Evolutionary conservation across 2,113 vertebrate species (phyloP), one percentile per base, ranked within the genome.

Genomic region (Tetrao urogallus): DNA sequence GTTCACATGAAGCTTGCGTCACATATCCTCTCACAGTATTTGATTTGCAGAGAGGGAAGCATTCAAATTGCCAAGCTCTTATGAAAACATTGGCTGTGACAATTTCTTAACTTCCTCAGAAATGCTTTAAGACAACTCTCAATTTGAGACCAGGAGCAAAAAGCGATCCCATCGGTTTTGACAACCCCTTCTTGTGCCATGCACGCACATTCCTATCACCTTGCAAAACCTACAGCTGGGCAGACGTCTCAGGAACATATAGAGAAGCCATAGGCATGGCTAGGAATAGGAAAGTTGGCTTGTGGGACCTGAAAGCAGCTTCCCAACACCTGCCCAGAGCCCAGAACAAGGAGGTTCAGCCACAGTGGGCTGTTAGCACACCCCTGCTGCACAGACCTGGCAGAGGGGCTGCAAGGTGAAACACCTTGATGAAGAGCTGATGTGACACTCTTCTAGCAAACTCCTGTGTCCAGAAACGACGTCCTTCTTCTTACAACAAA

Each of bases 191-290:
- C 28, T 34, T 24, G 12, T 25, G 42, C 43, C n/a, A 6, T 25
- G 34, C 0, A 0, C 21, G 50, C 14, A 81, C 1, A 0, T 27
- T 27, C 13, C 0, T 1, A 2, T 19, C 8, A 0, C 11, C 12
- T 63, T 48, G 32, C 61, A 42, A 50, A 85, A 56, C 34, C 50
- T 47, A 43, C 18, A 11, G 10, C 47, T 61, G 40, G 42, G 65
- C 63, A 87, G 52, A 47, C 25, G 28, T 72, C 84, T 47, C 70
- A 64, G 45, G 10, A 1, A 13, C 83, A 74, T 56, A 60, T 17
- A 52, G 48, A 7, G 43, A 71, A 89, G 57, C 8, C 20, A 10
- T 1, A 3, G 43, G 22, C 8, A 2, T 0, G 13, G 25, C 47
- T 61, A 64, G 56, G 45, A 88, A 66, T 28, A 50, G 0, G 0